Conservation (phyloP, 2,797 vertebrate genomes). For the Rhabdophis nuchalis region DNA sequence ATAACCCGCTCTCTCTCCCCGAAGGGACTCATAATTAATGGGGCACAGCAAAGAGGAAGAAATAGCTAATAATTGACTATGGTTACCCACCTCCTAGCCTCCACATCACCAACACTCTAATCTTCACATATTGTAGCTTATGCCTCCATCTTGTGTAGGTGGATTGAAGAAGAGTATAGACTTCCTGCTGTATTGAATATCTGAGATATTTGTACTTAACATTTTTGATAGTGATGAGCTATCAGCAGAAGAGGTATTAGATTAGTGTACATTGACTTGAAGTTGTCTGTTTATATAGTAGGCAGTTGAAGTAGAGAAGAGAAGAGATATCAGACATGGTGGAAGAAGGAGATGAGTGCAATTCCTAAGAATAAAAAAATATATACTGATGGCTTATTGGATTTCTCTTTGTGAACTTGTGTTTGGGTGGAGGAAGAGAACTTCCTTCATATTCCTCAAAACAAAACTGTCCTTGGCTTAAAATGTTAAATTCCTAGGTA, state of each 20-base stretch:
- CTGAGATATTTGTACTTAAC: background rate
- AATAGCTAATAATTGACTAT: background rate
- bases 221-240: background rate
- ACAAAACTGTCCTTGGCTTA: background rate
- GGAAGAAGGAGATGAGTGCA: background rate
- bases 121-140: background rate
- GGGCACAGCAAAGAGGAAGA: no score
- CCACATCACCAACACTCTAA: background rate
- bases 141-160: background rate
- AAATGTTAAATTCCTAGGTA: background rate
- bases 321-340: background rate
- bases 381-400: background rate
- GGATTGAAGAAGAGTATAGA: background rate
- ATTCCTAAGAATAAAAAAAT: background rate
- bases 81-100: background rate
- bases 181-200: background rate
- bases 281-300: background rate
- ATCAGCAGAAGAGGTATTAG: background rate
- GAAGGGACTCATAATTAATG: no score
- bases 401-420: background rate
- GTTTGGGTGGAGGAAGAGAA: conserved; percentile 27
- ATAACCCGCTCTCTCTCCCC: no score
- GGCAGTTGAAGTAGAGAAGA: background rate
- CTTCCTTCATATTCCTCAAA: background rate
- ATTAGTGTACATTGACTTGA: background rate